phyloP scores from a whole-genome alignment of 2,113 vertebrate genomes.

The Ploceus nigricollis region DNA sequence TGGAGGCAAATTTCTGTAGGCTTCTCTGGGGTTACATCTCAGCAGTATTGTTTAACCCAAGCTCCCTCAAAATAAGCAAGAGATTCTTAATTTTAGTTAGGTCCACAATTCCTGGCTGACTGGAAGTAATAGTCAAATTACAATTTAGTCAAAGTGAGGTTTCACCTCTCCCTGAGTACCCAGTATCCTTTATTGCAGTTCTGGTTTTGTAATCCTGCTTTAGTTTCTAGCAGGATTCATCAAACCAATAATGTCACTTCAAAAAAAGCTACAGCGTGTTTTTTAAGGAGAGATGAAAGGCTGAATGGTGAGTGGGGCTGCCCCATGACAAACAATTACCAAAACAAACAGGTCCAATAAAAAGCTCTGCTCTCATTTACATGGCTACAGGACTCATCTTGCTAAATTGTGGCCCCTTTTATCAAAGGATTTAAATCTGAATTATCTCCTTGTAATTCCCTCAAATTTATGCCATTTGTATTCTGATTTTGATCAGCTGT shows the following conservation, averaged over 20 bases:
- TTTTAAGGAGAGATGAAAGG: neutral
- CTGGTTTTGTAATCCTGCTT: neutral
- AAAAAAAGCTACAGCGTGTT: neutral
- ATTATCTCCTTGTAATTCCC: neutral
- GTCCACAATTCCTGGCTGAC: neutral
- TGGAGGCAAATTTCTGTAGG: neutral
- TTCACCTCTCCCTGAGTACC: neutral
- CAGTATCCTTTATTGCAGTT: neutral
- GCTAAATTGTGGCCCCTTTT: neutral
- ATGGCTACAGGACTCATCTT: neutral
- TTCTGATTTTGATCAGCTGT: neutral
- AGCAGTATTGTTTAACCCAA: neutral
- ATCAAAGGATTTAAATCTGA: neutral
- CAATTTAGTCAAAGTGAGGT: neutral
- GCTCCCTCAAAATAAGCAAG: neutral
- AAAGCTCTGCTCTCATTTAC: neutral
- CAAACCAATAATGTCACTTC: neutral
- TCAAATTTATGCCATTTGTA: neutral
- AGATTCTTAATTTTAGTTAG: neutral
- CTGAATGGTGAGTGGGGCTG: neutral
- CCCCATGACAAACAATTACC: neutral
- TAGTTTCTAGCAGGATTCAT: neutral
- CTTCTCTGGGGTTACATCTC: neutral
- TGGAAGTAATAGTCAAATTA: neutral
- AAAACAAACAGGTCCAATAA: neutral